Evolutionary conservation across 2,113 vertebrate species (phyloP), one percentile per base, ranked within the genome.

Genomic region (Epinephelus cyanopodus): DNA sequence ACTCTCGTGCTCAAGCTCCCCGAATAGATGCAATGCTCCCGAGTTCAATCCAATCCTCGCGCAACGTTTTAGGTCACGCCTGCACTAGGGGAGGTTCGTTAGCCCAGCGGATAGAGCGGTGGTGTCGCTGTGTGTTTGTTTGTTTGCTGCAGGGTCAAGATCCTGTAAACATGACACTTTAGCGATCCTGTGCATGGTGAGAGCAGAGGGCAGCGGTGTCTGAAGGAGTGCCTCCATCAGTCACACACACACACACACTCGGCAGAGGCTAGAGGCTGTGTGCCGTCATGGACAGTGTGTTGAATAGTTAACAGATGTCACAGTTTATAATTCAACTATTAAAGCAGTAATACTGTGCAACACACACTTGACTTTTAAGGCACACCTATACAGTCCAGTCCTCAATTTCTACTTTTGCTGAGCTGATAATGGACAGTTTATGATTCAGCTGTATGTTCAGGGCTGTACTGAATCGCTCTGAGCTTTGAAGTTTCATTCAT

Each of bases 1-100:
- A 45, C 71, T 69, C 72, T 56, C 39, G 12, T 45, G 81, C 84
- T 58, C 82, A 33, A 39, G n/a, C 82, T 81, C 75, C 77, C 77
- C 29, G 67, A 87, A 87, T 82, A 88, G 83, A 83, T 42, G 48
- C 84, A 18, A 25, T 33, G 79, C 75, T 87, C 76, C 11, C 27
- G n/a, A 84, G 81, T 87, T 89, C 70, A 84, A 29, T 67, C 79
- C 63, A 57, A 88, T 84, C 69, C 81, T 6, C 18, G 33, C 15
- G 27, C 7, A 11, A 48, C 82, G 33, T 68, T 84, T 89, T 81
- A 92, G 91, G 89, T 91, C 88, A 87, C 65, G 63, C 50, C 69
- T 12, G 47, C 83, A 66, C 76, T 27, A 69, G 82, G 4, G 65
- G 57, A 19, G 64, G 77, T 86, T 87, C 74, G 58, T 86, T 79